These are phyloP conservation scores for Galeruca laticollis DNA, from an alignment of 2,888 invertebrate genomes.

Conservation along the genomic window DNA sequence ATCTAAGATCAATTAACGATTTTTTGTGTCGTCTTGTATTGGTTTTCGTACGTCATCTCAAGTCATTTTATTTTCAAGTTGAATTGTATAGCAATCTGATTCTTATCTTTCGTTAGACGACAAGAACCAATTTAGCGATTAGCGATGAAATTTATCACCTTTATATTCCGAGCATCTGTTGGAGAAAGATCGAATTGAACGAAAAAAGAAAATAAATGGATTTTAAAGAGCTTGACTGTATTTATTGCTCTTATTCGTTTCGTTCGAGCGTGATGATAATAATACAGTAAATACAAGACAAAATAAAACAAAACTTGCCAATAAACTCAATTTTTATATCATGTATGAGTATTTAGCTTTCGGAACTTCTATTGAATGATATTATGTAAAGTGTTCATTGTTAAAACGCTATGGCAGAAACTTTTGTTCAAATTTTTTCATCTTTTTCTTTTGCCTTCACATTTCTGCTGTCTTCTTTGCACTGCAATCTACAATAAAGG, in stretches of 20 bases:
- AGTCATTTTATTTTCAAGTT: conserved; percentile 4
- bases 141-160: conserved; percentile 30
- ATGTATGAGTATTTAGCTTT: too few species aligned
- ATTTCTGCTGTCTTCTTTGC: too few species aligned
- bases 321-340: too few species aligned
- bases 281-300: too few species aligned
- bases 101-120: conserved; percentile 9
- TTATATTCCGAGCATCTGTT: conserved; percentile 23
- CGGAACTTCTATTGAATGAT: too few species aligned
- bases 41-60: background rate
- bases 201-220: conserved; percentile 18
- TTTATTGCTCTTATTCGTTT: background rate
- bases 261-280: too few species aligned
- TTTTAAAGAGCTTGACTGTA: conserved; percentile 7
- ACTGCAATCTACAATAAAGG: too few species aligned
- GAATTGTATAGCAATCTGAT: conserved; percentile 6
- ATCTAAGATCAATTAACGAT: background rate
- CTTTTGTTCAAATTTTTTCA: too few species aligned
- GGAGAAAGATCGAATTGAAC: conserved; percentile 29
- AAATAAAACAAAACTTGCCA: too few species aligned
- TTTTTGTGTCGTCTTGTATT: background rate
- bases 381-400: too few species aligned
- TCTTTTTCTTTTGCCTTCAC: too few species aligned
- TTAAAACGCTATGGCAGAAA: too few species aligned
- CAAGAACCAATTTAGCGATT: conserved; percentile 31